These are phyloP conservation scores for Drosophila emarginata DNA, from an alignment of 2,888 invertebrate genomes.

Conservation along the genomic window DNA sequence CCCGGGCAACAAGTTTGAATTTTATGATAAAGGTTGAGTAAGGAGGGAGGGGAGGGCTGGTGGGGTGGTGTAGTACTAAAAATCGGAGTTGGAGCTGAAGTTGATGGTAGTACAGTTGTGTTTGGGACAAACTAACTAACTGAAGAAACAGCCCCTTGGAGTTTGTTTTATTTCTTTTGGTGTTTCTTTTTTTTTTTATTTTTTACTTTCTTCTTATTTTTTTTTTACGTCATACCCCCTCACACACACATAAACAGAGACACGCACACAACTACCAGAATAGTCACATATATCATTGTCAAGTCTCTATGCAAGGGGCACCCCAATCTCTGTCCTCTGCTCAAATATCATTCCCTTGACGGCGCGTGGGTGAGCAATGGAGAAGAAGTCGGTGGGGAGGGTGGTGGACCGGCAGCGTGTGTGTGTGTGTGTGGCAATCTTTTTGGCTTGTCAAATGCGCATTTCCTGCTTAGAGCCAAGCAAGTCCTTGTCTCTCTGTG, in stretches of 20 bases:
- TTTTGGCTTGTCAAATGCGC: slow-evolving; percentile 77
- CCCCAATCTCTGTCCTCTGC: slow-evolving; percentile 28
- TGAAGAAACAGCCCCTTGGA: slow-evolving; percentile 28
- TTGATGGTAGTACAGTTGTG: slow-evolving; percentile 39
- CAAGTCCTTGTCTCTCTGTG: slow-evolving; percentile 37
- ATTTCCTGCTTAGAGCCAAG: slow-evolving; percentile 66
- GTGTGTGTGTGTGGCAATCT: slow-evolving; percentile 66
- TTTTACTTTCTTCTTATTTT: slow-evolving; percentile 22
- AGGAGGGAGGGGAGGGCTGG: not conserved
- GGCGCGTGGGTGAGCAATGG: slow-evolving; percentile 29
- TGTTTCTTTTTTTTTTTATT: slow-evolving; percentile 29
- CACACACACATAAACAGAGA: slow-evolving; percentile 26
- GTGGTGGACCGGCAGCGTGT: not conserved
- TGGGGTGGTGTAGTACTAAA: not conserved
- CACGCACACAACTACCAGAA: slow-evolving; percentile 40
- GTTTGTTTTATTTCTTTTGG: slow-evolving; percentile 32
- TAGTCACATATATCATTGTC: slow-evolving; percentile 75
- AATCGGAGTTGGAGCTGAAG: too few relatives aligned
- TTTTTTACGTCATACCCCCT: slow-evolving; percentile 19
- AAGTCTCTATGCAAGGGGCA: slow-evolving; percentile 70
- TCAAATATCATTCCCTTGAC: slow-evolving; percentile 71
- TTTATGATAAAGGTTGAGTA: not conserved
- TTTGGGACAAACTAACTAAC: slow-evolving; percentile 21
- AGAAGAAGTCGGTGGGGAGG: not conserved
- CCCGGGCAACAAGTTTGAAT: slow-evolving; percentile 58